These are phyloP conservation scores for Dendrolimus kikuchii DNA, from an alignment of 1,140 invertebrate genomes.

Conservation along the genomic window DNA sequence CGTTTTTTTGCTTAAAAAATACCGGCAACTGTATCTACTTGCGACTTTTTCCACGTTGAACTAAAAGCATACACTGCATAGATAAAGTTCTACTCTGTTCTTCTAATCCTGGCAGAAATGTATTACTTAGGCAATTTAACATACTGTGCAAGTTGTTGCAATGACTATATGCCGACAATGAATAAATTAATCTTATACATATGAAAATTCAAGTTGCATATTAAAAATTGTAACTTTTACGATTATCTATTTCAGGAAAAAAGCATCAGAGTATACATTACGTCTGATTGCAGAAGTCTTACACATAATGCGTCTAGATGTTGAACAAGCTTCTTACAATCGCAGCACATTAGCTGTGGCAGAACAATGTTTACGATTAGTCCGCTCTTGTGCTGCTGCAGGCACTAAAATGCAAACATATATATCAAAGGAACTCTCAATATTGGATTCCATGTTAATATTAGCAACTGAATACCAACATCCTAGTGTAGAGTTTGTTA, in stretches of 20 bases:
- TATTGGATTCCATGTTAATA: conserved; percentile 66
- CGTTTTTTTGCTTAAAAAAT: no score
- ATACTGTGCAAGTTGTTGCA: no score
- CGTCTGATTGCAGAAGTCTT: conserved; percentile 67
- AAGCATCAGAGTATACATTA: conserved; percentile 69
- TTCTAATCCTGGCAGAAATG: no score
- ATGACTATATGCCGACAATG: no score
- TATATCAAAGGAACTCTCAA: conserved; percentile 67
- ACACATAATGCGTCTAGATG: conserved; percentile 66
- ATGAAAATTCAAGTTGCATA: not conserved
- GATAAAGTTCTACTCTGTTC: no score
- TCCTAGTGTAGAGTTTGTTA: conserved; percentile 54
- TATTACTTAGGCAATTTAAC: no score
- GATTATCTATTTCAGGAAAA: conserved; percentile 53
- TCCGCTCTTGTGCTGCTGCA: conserved; percentile 65
- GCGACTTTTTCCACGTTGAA: no score
- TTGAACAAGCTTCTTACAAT: conserved; percentile 64
- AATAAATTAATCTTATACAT: no score
- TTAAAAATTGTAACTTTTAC: conserved; percentile 3
- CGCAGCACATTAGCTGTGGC: conserved; percentile 64
- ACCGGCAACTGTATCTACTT: no score
- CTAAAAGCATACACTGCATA: no score
- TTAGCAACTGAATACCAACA: conserved; percentile 68
- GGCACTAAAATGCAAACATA: conserved; percentile 72
- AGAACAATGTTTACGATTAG: conserved; percentile 62